Evolutionary conservation across 2,113 vertebrate genomes (phyloP).

Genomic region (Pomatorhinus ruficollis): DNA sequence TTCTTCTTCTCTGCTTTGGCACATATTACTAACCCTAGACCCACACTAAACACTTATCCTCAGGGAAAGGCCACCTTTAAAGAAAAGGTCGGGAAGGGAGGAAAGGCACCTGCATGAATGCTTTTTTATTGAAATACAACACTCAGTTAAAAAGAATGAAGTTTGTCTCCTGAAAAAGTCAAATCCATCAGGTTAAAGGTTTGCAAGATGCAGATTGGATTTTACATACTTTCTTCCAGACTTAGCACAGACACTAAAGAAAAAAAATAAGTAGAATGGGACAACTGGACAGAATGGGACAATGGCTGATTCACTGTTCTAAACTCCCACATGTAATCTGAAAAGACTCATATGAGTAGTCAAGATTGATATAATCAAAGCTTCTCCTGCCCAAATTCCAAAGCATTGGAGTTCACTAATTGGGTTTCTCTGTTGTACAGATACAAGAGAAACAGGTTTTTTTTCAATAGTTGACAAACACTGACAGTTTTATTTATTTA

Average conservation of each 20-base stretch:
- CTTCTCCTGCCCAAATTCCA: neutral
- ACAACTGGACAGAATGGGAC: neutral
- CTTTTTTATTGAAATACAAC: neutral
- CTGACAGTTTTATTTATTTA: conserved; percentile 26
- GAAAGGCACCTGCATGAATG: neutral
- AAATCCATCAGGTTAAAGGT: neutral
- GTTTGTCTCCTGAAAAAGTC: neutral
- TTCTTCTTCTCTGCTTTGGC: neutral
- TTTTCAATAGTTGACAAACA: conserved; percentile 7
- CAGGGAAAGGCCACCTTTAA: neutral
- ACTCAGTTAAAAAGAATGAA: neutral
- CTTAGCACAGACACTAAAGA: neutral
- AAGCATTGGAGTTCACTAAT: neutral
- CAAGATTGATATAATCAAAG: neutral
- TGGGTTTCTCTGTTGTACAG: neutral
- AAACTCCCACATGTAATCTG: neutral
- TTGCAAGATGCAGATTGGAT: neutral
- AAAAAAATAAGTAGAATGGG: neutral
- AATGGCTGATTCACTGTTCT: neutral
- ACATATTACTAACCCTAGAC: neutral
- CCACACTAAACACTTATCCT: neutral
- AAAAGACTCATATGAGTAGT: neutral
- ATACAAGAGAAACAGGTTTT: neutral
- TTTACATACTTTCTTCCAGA: neutral
- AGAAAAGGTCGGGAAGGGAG: neutral